These are phyloP conservation scores for Mus spretus DNA, from an alignment of 2,797 vertebrate species.

Conservation along the genomic window DNA sequence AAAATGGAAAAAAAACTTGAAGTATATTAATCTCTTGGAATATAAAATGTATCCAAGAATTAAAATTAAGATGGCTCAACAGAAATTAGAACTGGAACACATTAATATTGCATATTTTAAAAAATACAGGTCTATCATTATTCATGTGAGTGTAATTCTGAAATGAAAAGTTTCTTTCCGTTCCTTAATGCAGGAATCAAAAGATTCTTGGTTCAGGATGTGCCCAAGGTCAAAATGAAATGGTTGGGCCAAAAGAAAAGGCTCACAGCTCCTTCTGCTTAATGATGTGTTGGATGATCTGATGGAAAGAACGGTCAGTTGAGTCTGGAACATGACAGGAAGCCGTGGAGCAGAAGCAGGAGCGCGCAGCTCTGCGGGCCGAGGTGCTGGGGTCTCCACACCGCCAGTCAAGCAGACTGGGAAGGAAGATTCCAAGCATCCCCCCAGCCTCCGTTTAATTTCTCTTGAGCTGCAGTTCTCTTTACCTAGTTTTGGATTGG, in stretches of 20 bases:
- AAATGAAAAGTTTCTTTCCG: not conserved
- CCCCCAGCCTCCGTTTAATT: not conserved
- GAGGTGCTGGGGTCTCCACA: not conserved
- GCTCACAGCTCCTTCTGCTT: not conserved
- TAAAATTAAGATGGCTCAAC: slow-evolving; percentile 59
- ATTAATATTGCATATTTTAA: slow-evolving; percentile 19
- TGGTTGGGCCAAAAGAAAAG: slow-evolving; percentile 3
- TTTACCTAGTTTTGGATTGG: not conserved
- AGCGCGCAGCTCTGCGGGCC: not conserved
- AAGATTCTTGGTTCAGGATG: slow-evolving; percentile 37
- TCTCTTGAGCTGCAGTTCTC: not conserved
- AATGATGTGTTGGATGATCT: not conserved
- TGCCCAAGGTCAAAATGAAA: not conserved
- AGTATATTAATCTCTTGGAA: slow-evolving; percentile 34
- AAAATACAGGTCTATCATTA: slow-evolving; percentile 10
- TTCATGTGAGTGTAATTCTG: slow-evolving; percentile 34
- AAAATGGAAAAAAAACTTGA: slow-evolving; percentile 65
- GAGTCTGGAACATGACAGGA: not conserved
- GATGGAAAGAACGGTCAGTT: not conserved
- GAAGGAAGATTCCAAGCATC: not conserved
- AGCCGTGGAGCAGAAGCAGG: not conserved
- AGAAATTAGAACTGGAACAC: slow-evolving; percentile 37
- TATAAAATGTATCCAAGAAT: slow-evolving; percentile 56
- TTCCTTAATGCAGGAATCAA: not conserved
- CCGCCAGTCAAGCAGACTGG: too few relatives aligned